phyloP scores from a whole-genome alignment of 2,888 invertebrate species.

The Oligia strigilis region DNA sequence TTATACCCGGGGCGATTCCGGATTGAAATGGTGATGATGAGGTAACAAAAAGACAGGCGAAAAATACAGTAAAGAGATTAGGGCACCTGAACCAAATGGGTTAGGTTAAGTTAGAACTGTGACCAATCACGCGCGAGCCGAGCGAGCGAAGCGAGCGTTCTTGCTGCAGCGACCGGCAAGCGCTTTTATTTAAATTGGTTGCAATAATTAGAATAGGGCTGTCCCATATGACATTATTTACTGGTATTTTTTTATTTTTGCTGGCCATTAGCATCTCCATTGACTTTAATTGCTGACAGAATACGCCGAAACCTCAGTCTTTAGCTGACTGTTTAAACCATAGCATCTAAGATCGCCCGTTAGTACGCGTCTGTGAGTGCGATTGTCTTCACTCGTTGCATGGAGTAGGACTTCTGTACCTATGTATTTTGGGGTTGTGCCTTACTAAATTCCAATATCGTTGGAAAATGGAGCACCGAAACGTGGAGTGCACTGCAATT shows the following conservation, averaged over 20 bases:
- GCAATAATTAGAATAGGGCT: not conserved
- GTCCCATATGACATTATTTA: not conserved
- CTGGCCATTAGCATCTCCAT: not conserved
- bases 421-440: not conserved
- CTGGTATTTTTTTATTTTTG: not conserved
- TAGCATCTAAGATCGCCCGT: not conserved
- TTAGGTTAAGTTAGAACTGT: not conserved
- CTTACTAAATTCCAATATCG: conserved; percentile 26
- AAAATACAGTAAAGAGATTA: not conserved
- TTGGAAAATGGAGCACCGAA: conserved; percentile 11
- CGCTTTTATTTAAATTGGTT: not conserved
- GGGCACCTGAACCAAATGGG: not conserved
- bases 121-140: too few species aligned
- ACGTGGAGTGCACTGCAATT: not conserved
- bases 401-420: not conserved
- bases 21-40: not conserved
- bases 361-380: too few species aligned
- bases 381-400: not conserved
- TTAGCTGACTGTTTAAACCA: not conserved
- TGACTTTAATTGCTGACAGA: not conserved
- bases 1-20: too few species aligned
- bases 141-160: not conserved
- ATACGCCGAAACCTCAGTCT: not conserved
- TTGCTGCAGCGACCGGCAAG: not conserved
- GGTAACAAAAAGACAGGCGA: not conserved